Conservation (phyloP, 2,113 vertebrate genomes). For the Arizona elegans region DNA sequence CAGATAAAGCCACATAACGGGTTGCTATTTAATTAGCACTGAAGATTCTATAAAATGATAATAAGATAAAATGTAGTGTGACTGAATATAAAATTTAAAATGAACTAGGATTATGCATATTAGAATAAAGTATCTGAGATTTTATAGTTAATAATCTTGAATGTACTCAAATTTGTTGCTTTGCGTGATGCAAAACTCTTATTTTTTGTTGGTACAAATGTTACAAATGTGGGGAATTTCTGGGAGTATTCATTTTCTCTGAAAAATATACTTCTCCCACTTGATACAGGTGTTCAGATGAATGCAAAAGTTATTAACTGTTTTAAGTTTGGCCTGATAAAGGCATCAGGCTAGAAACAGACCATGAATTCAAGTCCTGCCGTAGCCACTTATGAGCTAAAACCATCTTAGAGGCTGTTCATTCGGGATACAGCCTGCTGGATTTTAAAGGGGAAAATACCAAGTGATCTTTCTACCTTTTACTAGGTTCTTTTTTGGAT, state of each 20-base stretch:
- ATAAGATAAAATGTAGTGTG: not conserved
- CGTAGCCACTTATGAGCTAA: not conserved
- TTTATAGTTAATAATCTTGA: not conserved
- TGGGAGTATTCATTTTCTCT: not conserved
- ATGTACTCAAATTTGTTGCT: not conserved
- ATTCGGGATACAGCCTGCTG: not conserved
- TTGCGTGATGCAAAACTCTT: not conserved
- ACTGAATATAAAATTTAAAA: not conserved
- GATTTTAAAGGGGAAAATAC: not conserved
- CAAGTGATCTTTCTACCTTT: conserved; percentile 13
- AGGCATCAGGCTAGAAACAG: not conserved
- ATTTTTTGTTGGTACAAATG: not conserved
- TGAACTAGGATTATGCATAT: not conserved
- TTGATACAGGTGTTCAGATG: not conserved
- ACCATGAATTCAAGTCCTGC: not conserved
- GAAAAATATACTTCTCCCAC: not conserved
- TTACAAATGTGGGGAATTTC: not conserved
- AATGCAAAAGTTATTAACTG: not conserved
- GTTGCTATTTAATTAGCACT: not conserved
- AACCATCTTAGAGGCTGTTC: not conserved
- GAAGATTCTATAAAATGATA: not conserved
- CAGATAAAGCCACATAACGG: not conserved
- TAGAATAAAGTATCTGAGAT: not conserved
- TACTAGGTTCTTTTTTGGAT: conserved; percentile 86
- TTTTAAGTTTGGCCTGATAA: not conserved